Conservation (phyloP, 1,140 invertebrate genomes). For the Pissodes strobi region DNA sequence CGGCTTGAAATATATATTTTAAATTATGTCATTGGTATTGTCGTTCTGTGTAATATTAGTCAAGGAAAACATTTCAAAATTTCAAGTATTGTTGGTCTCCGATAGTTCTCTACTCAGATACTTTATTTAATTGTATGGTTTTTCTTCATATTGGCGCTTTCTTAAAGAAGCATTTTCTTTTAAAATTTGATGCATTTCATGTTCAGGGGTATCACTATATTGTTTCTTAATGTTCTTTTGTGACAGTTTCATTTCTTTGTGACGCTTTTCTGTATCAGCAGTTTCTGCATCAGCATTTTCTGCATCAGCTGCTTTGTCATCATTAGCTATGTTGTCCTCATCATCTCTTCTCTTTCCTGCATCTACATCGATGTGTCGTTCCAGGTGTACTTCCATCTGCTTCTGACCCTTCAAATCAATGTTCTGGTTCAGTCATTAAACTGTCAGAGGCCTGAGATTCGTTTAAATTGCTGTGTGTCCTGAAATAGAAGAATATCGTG, state of each 20-base stretch:
- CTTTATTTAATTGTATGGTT: not conserved
- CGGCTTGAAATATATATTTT: not conserved
- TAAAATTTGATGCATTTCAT: not conserved
- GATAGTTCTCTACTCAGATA: conserved; percentile 1
- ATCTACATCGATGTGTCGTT: not conserved
- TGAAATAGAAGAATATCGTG: not conserved
- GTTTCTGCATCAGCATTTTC: not conserved
- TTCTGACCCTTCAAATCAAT: too few relatives aligned
- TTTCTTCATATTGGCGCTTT: conserved; percentile 8
- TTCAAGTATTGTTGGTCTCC: not conserved
- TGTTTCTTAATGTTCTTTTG: conserved; percentile 2
- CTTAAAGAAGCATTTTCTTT: conserved; percentile 4
- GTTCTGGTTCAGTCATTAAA: conserved; percentile 1
- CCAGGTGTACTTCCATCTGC: not conserved
- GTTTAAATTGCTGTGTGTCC: not conserved
- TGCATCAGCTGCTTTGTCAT: not conserved
- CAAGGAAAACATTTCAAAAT: not conserved
- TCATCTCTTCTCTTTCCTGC: not conserved
- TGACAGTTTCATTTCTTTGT: conserved; percentile 2
- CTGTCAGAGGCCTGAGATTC: too few relatives aligned
- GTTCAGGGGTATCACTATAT: not conserved
- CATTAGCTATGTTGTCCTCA: too few relatives aligned
- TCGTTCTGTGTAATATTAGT: not conserved
- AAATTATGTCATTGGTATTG: too few relatives aligned
- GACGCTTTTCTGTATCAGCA: not conserved